Evolutionary conservation across 1,140 invertebrate genomes (phyloP), one percentile per base, ranked within the genome.

Genomic region (Triops longicaudatus): DNA sequence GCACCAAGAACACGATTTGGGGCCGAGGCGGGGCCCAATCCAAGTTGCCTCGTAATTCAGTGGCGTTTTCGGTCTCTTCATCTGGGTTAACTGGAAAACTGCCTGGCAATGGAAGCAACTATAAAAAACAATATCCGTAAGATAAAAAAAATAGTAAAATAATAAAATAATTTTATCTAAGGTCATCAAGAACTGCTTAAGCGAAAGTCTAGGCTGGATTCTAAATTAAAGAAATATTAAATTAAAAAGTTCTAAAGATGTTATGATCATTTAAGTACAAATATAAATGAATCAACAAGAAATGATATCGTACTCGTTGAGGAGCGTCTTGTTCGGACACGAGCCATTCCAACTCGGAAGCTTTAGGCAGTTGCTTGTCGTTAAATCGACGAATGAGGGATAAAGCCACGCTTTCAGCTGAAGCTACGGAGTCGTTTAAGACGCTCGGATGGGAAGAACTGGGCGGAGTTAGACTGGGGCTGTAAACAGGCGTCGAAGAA

Each of bases 21-120:
- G 91, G 87, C 78, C 93, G 84, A 0, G 93, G 93, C 17, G 93
- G 93, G 0, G 93, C 93, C 93, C 93, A 95, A 80, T 92, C 91
- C 41, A 85, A 80, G 12, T 91, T 94, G 12, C 93, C 93, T 26
- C 93, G 83, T 6, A 93, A 80, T 31, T 87, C 82, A 71, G 88
- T 88, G 78, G 87, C 80, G 75, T 84, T 80, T 72, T 80, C 79
- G 73, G 84, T 83, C 11, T 80, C 82, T 80, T 89, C 87, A 82
- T 91, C 89, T 12, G 90, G 88, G 82, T 87, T 89, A 6, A 90
- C 83, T 11, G 90, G 88, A 84, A 87, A 88, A 82, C 88, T 91
- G 81, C 88, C 89, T 27, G 93, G 92, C 73, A 95, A 81, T 7
- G 93, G 93, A 75, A 94, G 84, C 37, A 94, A 82, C 85, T 90